Base-by-base conservation (phyloP, 2,888 invertebrate species). In the Diogma glabrata region DNA sequence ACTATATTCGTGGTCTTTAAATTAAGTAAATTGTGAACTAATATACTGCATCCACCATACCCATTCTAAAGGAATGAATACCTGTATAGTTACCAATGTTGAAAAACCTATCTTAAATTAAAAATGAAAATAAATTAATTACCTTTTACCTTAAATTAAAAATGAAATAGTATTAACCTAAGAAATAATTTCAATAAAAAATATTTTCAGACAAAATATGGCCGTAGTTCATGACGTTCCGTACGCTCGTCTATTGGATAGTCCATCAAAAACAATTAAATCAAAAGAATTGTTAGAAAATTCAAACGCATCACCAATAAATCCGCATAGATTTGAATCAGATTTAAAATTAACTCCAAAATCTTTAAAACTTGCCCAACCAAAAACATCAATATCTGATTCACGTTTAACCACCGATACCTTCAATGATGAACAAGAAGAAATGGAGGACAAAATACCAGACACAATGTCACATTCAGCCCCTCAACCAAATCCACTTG, bases 311-410 rank as follows among this genome's bases (percentile, higher is more conserved):
- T 84, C 84, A 67, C 74, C 84, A 46, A 84, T 84, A 58, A 84
- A 83, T 50, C 84, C 84, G 61, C 81, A 83, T 77, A 69, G 71
- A 79, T 40, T 83, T 68, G 67, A 74, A 14, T 67, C 67, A 59
- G 60, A 71, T 71, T 60, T 66, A 3, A 57, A 53, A 51, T n/a
- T 19, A 19, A 49, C 51, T 4, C 50, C 47, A 9, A 53, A 48
- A 50, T 47, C 49, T 14, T 26, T 70, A 28, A 74, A 72, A 46
- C 74, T 79, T 4, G 77, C 78, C n/a, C 66, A 71, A n/a, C 82
- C 83, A 1, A 89, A 90, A 63, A 88, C 87, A 57, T 89, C 88
- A 64, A 81, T 84, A 3, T 90, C 89, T 1, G 91, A 90, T 69
- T 89, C 90, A 0, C 85, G 86, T 65, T 67, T 90, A 53, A 87